Percentiles rank a stretch among this genome's conserved stretches.
Evolutionary conservation across 2,113 vertebrate genomes (phyloP).

Genomic region (Cyanoderma ruficeps): DNA sequence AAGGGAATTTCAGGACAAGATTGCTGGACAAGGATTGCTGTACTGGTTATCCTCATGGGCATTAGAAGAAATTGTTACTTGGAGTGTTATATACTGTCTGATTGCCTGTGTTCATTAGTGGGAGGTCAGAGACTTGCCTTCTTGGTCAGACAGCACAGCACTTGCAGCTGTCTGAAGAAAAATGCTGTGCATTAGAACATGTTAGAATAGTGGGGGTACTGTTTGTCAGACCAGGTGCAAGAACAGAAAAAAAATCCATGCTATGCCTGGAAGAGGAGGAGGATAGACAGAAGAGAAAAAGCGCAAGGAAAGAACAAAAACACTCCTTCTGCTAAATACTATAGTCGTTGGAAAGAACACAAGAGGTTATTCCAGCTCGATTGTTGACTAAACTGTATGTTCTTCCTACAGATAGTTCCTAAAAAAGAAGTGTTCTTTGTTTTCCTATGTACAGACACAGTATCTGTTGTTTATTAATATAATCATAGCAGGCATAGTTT

Average conservation of each 20-base stretch:
- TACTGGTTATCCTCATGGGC: not conserved
- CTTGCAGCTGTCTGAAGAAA: constrained; percentile 46
- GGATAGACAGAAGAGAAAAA: not conserved
- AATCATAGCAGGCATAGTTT: constrained; percentile 71
- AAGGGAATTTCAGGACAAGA: not conserved
- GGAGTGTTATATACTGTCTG: not conserved
- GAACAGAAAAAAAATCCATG: constrained; percentile 15
- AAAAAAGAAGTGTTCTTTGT: constrained; percentile 72
- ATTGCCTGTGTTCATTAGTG: not conserved
- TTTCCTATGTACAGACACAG: constrained; percentile 58
- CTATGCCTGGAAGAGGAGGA: constrained; percentile 5
- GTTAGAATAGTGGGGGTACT: constrained; percentile 49
- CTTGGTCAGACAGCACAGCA: constrained; percentile 16
- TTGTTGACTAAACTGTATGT: constrained; percentile 72
- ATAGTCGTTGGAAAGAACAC: constrained; percentile 58
- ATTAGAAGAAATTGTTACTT: not conserved
- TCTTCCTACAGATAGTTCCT: constrained; percentile 77
- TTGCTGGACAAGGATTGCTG: not conserved
- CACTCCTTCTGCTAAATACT: constrained; percentile 59
- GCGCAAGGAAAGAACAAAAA: constrained; percentile 23
- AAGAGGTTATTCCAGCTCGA: constrained; percentile 63
- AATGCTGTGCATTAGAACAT: not conserved
- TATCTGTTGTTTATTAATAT: constrained; percentile 63
- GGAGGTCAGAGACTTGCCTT: constrained; percentile 40
- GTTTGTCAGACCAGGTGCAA: constrained; percentile 68